phyloP scores from a whole-genome alignment of 1,140 invertebrate genomes.

The Metaphire vulgaris region DNA sequence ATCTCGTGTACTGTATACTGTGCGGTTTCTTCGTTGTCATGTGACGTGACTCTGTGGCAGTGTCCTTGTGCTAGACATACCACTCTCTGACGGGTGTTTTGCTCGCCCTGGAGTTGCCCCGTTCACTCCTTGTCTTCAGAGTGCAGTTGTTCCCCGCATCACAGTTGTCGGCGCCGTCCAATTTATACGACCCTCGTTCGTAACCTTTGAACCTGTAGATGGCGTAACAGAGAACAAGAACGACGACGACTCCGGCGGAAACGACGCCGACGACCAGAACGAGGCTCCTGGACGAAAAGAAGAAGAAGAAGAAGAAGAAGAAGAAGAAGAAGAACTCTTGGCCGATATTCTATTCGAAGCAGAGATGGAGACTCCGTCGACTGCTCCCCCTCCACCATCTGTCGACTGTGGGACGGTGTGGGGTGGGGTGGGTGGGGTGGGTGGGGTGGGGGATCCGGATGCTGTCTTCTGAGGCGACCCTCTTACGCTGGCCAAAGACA shows the following conservation, averaged over 20 bases:
- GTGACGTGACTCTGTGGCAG: background rate
- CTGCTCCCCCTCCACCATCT: too few relatives aligned
- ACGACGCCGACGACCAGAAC: conserved; percentile 20
- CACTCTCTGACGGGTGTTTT: background rate
- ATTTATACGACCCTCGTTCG: conserved; percentile 77
- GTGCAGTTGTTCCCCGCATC: background rate
- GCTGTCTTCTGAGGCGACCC: too few relatives aligned
- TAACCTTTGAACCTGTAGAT: conserved; percentile 78
- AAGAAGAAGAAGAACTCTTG: too few relatives aligned
- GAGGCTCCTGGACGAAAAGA: conserved; percentile 15
- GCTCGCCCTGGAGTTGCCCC: background rate
- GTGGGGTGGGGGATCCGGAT: too few relatives aligned
- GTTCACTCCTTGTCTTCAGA: background rate
- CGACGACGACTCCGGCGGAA: conserved; percentile 9
- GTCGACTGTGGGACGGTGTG: too few relatives aligned
- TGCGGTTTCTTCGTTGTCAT: too few relatives aligned
- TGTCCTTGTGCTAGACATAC: background rate
- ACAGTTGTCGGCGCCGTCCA: conserved; percentile 67
- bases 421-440: too few relatives aligned
- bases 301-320: too few relatives aligned
- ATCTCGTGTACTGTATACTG: too few relatives aligned
- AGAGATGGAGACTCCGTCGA: too few relatives aligned
- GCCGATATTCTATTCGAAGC: too few relatives aligned
- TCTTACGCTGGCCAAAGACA: too few relatives aligned
- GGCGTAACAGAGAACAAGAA: conserved; percentile 71